Conservation (phyloP, 2,888 invertebrate genomes). For the Hermodice carunculata region DNA sequence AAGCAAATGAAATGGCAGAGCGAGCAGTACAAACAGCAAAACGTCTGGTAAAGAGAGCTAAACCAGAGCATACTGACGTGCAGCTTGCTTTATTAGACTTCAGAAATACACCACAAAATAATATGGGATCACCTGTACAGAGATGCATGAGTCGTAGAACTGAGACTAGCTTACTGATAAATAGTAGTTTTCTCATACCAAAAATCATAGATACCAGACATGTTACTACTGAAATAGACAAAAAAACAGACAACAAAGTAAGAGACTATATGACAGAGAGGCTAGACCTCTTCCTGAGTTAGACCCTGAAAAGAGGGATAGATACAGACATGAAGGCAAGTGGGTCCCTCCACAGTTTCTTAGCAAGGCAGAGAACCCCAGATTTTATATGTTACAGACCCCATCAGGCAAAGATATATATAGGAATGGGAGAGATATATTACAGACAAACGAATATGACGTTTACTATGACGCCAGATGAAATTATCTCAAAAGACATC, state of each 20-base stretch:
- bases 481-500: no score
- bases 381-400: not conserved
- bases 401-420: not conserved
- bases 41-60: not conserved
- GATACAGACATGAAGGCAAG: not conserved
- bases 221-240: not conserved
- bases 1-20: constrained; percentile 5
- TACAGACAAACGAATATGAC: not conserved
- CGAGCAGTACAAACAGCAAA: constrained; percentile 3
- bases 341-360: not conserved
- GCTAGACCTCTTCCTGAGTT: not conserved
- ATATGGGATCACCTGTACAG: not conserved
- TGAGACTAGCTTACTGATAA: not conserved
- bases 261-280: no score
- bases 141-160: not conserved
- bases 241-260: not conserved
- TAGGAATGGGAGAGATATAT: not conserved
- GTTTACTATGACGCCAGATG: no score
- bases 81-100: not conserved
- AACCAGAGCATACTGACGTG: not conserved
- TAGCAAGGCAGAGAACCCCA: not conserved
- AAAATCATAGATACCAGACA: not conserved
- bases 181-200: not conserved
- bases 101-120: constrained; percentile 3
- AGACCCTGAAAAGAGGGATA: not conserved